Evolutionary conservation across 2,113 vertebrate genomes (phyloP).

Genomic region (Heloderma charlesbogerti): DNA sequence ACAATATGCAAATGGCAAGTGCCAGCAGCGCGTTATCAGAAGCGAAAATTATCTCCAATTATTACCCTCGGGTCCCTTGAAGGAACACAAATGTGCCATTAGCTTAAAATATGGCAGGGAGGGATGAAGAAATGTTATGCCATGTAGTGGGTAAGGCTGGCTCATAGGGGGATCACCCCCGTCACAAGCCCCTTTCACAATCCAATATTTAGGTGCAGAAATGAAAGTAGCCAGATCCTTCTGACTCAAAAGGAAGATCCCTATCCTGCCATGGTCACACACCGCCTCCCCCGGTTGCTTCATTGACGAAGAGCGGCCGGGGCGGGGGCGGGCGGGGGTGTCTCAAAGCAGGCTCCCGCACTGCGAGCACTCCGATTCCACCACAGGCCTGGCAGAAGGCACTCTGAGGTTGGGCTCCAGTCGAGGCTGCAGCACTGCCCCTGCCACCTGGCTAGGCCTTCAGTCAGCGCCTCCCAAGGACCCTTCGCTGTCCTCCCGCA

Average conservation of each 20-base stretch:
- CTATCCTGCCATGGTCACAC: neutral
- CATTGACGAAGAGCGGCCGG: neutral
- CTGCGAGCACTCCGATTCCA: neutral
- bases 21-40: neutral
- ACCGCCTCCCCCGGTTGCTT: neutral
- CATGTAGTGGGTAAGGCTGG: neutral
- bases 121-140: conserved; percentile 2
- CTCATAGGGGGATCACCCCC: neutral
- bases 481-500: no score
- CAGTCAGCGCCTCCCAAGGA: neutral
- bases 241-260: neutral
- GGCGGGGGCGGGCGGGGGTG: neutral
- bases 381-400: neutral
- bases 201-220: neutral
- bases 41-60: conserved; percentile 22
- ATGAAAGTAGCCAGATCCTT: no score
- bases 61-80: neutral
- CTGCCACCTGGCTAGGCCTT: no score
- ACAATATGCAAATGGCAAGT: neutral
- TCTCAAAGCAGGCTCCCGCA: neutral
- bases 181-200: neutral
- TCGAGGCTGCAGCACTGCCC: neutral
- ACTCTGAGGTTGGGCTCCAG: no score
- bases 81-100: neutral
- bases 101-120: conserved; percentile 12